Conservation (phyloP, 2,797 vertebrate species). For the Platalea minor region DNA sequence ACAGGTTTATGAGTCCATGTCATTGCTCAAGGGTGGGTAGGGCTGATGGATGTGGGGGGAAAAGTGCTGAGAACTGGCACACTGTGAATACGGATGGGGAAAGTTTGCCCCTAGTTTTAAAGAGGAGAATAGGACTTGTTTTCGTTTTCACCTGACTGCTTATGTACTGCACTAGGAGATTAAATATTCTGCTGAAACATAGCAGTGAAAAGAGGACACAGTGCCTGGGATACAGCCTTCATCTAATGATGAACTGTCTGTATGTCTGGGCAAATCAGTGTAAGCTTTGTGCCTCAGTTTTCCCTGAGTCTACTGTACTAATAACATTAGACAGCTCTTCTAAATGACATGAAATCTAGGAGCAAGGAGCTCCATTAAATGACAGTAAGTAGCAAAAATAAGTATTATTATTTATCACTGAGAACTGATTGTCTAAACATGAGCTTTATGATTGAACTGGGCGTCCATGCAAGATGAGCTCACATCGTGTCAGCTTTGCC, state of each 20-base stretch:
- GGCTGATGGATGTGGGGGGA: background rate
- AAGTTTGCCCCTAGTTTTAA: background rate
- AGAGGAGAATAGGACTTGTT: background rate
- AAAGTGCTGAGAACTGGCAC: background rate
- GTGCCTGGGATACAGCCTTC: background rate
- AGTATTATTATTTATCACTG: background rate
- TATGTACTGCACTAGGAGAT: fast-evolving
- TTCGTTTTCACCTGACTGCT: background rate
- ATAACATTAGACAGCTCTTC: conserved; percentile 19
- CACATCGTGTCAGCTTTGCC: background rate
- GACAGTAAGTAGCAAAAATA: background rate
- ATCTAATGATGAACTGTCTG: background rate
- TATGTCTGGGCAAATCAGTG: conserved; percentile 43
- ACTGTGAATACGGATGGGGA: background rate
- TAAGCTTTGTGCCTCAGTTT: conserved; percentile 42
- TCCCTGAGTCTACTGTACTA: background rate
- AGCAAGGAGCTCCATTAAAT: background rate
- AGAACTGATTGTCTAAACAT: background rate
- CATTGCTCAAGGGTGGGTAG: background rate
- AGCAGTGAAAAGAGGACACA: background rate
- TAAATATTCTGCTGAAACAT: background rate
- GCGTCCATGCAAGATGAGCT: background rate
- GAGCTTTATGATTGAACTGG: background rate
- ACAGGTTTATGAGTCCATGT: background rate
- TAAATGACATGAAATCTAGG: background rate